Base-by-base conservation (phyloP, 2,888 invertebrate species). In the Rhagium mordax region DNA sequence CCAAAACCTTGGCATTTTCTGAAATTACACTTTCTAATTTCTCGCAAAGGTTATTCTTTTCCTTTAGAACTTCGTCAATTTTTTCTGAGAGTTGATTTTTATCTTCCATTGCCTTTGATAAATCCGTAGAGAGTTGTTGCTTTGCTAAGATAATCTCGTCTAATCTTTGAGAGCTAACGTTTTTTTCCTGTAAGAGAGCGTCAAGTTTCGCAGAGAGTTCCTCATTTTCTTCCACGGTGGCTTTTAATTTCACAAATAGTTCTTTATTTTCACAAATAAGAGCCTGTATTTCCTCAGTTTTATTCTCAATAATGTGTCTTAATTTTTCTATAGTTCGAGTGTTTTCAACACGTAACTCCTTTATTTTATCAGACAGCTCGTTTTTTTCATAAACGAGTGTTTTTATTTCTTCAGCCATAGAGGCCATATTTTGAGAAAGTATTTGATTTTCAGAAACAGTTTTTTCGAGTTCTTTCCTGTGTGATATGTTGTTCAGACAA, bases 201-300 rank as follows among this genome's bases (percentile, higher is more conserved):
- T 59, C 16, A 33, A 33, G 7, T 16, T 33, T 16, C n/a, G 16
- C 16, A 18, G 8, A 16, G 16, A 59, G 20, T 33, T 33, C 18
- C 3, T 20, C 13, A 18, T 59, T 59, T 59, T 59, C n/a, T 57
- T 7, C 33, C 16, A 15, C 13, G 20, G 18, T 20, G n/a, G 47
- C 41, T 71, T 70, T 53, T 8, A 74, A 51, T 33, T 67, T 68
- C 21, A 61, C 55, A 15, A 41, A 7, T 21, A 70, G 48, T 51
- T 74, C 61, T 20, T 61, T 61, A 7, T 61, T 61, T 10, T 47
- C 47, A 48, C 5, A 20, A n/a, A 47, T 41, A 18, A 47, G 0
- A 0, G 6, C 15, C 18, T 61, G 61, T 47, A 61, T 16, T 24
- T 61, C 61, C 13, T 48, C 5, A n/a, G 7, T 21, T 20, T 20